Evolutionary conservation across 2,797 vertebrate genomes (phyloP).

Genomic region (Leptatherina wallacei): DNA sequence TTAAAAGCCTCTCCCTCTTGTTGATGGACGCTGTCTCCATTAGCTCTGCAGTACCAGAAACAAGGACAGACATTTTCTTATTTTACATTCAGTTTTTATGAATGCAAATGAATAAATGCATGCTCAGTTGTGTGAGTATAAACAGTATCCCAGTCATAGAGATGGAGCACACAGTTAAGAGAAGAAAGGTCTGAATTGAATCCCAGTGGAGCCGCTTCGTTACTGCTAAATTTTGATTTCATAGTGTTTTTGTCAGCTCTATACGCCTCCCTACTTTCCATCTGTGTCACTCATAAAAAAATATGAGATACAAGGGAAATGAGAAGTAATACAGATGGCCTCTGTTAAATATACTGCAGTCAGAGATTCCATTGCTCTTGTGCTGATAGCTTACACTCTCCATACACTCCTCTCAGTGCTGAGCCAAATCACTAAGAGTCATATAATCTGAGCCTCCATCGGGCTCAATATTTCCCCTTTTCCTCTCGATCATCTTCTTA

Average conservation of each 20-base stretch:
- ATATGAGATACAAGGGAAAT: constrained; percentile 2
- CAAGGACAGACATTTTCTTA: not conserved
- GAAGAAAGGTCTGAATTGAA: not conserved
- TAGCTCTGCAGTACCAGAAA: not conserved
- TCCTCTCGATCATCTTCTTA: constrained; percentile 37
- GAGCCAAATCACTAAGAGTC: constrained; percentile 11
- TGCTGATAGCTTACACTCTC: constrained; percentile 10
- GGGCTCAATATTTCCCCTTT: constrained; percentile 19
- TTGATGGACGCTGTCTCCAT: not conserved
- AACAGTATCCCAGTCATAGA: not conserved
- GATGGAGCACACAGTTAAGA: not conserved
- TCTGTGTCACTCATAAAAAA: constrained; percentile 4
- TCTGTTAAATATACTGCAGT: constrained; percentile 2
- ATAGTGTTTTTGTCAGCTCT: constrained; percentile 29
- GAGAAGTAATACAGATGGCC: constrained; percentile 14
- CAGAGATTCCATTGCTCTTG: constrained; percentile 12
- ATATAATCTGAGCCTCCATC: constrained; percentile 40
- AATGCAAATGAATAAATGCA: not conserved
- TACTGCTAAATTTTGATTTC: not conserved
- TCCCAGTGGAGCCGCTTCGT: constrained; percentile 10
- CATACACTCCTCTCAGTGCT: constrained; percentile 1
- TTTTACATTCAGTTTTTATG: not conserved
- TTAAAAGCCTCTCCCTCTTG: too few species aligned
- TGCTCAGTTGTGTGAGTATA: not conserved
- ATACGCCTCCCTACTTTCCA: not conserved